A percentile compares a stretch with the other conserved stretches of the same genome.
Evolutionary conservation across 2,797 vertebrate species (phyloP).

Genomic region (Varecia variegata): DNA sequence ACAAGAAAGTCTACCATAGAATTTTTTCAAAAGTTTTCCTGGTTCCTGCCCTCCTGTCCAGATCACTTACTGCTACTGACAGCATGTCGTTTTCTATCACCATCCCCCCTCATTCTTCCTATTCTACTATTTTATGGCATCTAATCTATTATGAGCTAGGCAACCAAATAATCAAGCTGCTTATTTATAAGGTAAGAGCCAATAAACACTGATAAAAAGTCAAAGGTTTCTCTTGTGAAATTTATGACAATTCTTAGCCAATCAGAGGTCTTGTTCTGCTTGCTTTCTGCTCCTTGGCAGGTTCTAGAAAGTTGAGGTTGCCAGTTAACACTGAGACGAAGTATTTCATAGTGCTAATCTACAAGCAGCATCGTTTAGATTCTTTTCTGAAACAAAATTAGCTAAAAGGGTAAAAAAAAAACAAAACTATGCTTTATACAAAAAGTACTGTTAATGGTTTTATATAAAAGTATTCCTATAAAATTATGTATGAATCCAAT

Average conservation of each 20-base stretch:
- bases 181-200: neutral
- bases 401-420: neutral
- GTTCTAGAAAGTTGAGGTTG: neutral
- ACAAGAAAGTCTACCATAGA: neutral
- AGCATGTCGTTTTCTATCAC: accelerated
- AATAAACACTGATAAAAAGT: neutral
- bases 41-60: too few relatives aligned
- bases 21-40: neutral
- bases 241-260: neutral
- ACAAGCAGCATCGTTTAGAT: neutral
- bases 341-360: neutral
- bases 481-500: neutral
- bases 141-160: neutral
- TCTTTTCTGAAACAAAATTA: neutral
- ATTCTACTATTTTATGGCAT: neutral
- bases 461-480: neutral
- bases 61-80: neutral
- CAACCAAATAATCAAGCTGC: neutral
- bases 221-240: neutral
- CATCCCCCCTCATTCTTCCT: neutral
- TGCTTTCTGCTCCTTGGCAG: neutral
- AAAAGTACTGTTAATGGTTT: neutral
- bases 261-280: neutral
- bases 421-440: neutral
- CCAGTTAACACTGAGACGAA: neutral